Evolutionary conservation across 2,113 vertebrate genomes (phyloP).

Genomic region (human): DNA sequence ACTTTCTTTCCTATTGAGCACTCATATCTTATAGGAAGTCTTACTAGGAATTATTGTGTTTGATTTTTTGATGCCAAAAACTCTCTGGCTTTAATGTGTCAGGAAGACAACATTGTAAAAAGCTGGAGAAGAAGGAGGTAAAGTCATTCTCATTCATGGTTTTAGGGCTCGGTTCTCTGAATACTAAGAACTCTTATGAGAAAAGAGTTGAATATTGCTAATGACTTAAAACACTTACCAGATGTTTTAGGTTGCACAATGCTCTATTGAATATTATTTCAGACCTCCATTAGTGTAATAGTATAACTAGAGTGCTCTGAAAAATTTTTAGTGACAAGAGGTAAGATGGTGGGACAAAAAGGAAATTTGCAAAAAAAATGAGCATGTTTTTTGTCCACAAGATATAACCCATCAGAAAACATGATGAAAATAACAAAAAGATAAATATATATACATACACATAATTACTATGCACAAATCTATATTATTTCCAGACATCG

Average conservation of each 20-base stretch:
- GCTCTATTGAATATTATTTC: background rate
- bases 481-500: background rate
- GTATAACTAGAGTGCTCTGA: background rate
- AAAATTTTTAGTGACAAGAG: background rate
- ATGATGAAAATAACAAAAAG: background rate
- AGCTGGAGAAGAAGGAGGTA: background rate
- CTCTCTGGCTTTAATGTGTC: background rate
- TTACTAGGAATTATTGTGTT: background rate
- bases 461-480: background rate
- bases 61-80: background rate
- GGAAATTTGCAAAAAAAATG: background rate
- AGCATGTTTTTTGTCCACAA: background rate
- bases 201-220: background rate
- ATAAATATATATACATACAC: background rate
- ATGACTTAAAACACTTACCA: background rate
- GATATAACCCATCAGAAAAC: background rate
- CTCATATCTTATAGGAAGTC: background rate
- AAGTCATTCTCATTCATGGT: background rate
- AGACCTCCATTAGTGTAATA: background rate
- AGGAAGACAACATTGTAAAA: background rate
- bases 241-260: background rate
- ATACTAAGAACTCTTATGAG: background rate
- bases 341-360: background rate
- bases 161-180: background rate
- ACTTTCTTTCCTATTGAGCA: background rate